Evolutionary conservation across 2,113 vertebrate species (phyloP).

Genomic region (Mormyrus lacerda): DNA sequence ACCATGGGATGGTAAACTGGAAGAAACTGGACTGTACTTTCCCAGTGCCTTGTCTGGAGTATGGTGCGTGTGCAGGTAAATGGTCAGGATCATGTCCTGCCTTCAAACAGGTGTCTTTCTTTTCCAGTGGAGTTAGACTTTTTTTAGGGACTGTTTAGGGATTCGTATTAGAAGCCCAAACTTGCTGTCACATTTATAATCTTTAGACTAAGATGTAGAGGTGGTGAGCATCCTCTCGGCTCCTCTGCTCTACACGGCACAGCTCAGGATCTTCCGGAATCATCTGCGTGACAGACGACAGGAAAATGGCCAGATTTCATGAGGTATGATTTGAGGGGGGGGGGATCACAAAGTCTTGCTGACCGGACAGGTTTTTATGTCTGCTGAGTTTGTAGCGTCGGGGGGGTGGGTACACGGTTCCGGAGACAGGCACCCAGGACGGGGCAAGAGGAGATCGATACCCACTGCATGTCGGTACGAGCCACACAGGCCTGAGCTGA

Average conservation of each 20-base stretch:
- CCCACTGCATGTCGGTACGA: conserved; percentile 13
- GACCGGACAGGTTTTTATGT: too few species aligned
- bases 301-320: not conserved
- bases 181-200: not conserved
- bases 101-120: not conserved
- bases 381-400: not conserved
- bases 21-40: conserved; percentile 16
- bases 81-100: not conserved
- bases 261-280: not conserved
- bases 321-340: not conserved
- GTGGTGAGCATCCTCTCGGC: not conserved
- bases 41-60: conserved; percentile 16
- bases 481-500: conserved; percentile 28
- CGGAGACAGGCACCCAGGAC: not conserved
- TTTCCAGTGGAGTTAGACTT: not conserved
- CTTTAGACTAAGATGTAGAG: not conserved
- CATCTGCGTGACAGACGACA: not conserved
- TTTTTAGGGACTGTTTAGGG: not conserved
- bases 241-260: not conserved
- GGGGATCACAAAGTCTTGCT: not conserved
- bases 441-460: conserved; percentile 24
- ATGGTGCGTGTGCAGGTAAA: conserved; percentile 29
- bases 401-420: not conserved
- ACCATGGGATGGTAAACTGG: conserved; percentile 31
- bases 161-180: not conserved